Conservation (phyloP, 2,113 vertebrate genomes). For the Heterochromis multidens region DNA sequence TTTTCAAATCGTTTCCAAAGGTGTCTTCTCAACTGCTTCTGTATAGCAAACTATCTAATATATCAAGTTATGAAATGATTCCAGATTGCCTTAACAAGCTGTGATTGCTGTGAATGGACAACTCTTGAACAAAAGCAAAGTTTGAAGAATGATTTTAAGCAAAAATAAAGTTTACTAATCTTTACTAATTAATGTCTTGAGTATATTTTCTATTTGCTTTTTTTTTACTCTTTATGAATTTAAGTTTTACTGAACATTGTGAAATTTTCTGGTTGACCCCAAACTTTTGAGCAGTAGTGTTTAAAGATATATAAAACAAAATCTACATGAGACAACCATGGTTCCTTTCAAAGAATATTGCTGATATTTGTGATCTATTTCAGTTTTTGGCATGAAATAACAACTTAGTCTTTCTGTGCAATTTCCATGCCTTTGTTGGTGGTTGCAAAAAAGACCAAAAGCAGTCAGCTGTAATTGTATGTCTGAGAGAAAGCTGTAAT, state of each 20-base stretch:
- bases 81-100: no score
- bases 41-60: background rate
- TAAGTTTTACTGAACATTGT: background rate
- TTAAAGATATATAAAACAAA: background rate
- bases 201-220: no score
- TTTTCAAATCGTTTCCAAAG: background rate
- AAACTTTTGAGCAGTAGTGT: background rate
- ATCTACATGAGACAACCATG: background rate
- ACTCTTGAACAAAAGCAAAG: no score
- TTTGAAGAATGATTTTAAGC: no score
- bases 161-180: no score
- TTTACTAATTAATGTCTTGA: no score
- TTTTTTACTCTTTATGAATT: no score
- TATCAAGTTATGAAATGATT: background rate
- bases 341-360: background rate
- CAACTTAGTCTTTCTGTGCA: conserved; percentile 13
- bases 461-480: conserved; percentile 51
- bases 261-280: background rate
- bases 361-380: background rate
- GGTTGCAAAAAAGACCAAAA: conserved; percentile 9
- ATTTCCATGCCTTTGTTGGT: conserved; percentile 20
- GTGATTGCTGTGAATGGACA: no score
- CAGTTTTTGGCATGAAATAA: conserved; percentile 7
- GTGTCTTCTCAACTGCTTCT: background rate
- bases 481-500: conserved; percentile 53